Evolutionary conservation across 2,113 vertebrate genomes (phyloP).

Genomic region (Podiceps cristatus): DNA sequence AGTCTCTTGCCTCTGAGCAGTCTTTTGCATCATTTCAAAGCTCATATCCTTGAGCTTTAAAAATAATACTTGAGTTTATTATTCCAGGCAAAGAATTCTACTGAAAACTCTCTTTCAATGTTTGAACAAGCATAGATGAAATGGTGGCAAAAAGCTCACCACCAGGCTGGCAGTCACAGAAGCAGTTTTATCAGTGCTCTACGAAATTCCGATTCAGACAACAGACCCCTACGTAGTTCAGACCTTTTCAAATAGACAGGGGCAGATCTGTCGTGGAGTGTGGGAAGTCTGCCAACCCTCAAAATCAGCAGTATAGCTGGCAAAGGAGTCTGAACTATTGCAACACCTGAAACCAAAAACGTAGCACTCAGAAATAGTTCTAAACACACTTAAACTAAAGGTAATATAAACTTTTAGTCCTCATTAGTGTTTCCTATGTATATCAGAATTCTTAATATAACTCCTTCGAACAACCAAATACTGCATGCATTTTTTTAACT

Average conservation of each 20-base stretch:
- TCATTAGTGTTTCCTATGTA: not conserved
- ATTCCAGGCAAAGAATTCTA: not conserved
- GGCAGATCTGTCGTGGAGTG: not conserved
- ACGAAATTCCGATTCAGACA: constrained; percentile 39
- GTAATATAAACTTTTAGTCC: constrained; percentile 10
- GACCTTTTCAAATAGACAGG: constrained; percentile 34
- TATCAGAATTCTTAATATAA: not conserved
- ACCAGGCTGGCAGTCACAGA: constrained; percentile 25
- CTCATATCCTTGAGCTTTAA: constrained; percentile 45
- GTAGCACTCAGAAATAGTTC: not conserved
- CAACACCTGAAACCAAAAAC: constrained; percentile 64
- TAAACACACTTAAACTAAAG: not conserved
- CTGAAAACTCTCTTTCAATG: constrained; percentile 1
- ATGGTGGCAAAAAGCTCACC: constrained; percentile 48
- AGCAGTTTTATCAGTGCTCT: constrained; percentile 36
- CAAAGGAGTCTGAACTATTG: constrained; percentile 35
- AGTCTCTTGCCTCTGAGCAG: constrained; percentile 22
- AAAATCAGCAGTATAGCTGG: constrained; percentile 26
- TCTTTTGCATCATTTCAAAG: constrained; percentile 29
- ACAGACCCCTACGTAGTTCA: constrained; percentile 45
- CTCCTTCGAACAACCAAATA: not conserved
- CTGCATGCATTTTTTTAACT: not conserved
- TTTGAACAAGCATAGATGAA: constrained; percentile 5
- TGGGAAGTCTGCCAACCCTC: constrained; percentile 9
- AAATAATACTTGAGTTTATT: constrained; percentile 32